Evolutionary conservation across 2,888 invertebrate genomes (phyloP).

Genomic region (Apamea crenata): DNA sequence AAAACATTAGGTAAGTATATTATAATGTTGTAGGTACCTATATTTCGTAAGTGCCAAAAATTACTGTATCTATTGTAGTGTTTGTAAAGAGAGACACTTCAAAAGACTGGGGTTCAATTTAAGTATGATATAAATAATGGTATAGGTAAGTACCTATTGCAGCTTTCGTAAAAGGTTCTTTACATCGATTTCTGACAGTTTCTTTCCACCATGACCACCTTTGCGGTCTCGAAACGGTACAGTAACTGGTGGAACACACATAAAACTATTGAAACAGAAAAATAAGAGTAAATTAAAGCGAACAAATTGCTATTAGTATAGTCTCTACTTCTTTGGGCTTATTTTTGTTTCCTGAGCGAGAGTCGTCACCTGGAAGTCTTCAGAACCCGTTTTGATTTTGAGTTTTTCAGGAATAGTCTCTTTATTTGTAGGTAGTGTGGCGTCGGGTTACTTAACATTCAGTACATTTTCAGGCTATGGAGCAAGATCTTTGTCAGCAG

Average conservation of each 20-base stretch:
- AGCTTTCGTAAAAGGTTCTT: not conserved
- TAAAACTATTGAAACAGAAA: not conserved
- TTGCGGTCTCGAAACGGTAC: not conserved
- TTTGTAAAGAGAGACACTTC: constrained; percentile 15
- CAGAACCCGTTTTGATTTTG: not conserved
- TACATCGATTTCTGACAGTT: not conserved
- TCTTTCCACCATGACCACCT: not conserved
- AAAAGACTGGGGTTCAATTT: not conserved
- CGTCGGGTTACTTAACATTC: not conserved
- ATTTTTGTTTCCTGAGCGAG: not conserved
- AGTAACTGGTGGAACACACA: not conserved
- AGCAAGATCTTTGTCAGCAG: constrained; percentile 27
- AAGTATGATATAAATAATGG: not conserved
- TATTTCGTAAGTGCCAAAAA: constrained; percentile 20
- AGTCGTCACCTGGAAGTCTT: not conserved
- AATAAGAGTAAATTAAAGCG: not conserved
- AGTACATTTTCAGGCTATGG: constrained; percentile 13
- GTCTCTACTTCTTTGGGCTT: constrained; percentile 2
- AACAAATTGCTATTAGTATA: not conserved
- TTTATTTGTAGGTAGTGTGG: not conserved
- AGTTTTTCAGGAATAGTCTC: not conserved
- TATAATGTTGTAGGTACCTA: not conserved
- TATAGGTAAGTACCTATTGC: not conserved
- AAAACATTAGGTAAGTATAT: constrained; percentile 1
- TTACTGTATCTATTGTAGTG: constrained; percentile 5